Evolutionary conservation across 2,113 vertebrate species (phyloP), one percentile per base, ranked within the genome.

Genomic region (Phaethon lepturus): DNA sequence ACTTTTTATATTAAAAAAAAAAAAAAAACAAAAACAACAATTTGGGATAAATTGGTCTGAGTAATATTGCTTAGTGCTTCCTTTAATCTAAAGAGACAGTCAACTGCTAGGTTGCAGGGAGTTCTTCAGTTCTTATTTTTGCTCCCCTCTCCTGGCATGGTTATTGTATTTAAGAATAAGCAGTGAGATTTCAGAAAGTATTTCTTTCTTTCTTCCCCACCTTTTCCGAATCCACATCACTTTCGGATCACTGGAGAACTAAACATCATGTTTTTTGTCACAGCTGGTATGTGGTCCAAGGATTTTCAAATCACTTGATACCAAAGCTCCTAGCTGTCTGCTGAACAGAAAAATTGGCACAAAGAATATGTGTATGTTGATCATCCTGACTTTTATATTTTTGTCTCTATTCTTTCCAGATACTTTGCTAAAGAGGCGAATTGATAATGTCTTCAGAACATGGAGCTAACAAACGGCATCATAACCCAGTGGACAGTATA

Each of bases 401-500:
- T 66, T 38, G 14, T 76, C 20, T 31, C 7, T 81, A 0, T 47
- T 73, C 35, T 55, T 92, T 77, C 29, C 77, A 97, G 94, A 0
- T 55, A 29, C 40, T 68, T 59, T 45, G 29, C 35, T 52, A 42
- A 17, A 50, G 11, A 25, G 35, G 15, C 20, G 28, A 47, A 22
- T 64, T 55, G 22, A 19, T 10, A 23, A 98, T 97, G 97, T 42
- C 94, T 69, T 89, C 52, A 11, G 59, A 58, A 16, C 22, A 42
- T 2, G 75, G 97, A 52, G 76, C n/a, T 56, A 12, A 89, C 7
- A 94, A 97, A 23, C 98, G 98, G 24, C 98, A 98, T 12, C 99
- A 99, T 95, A 99, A 99, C 90, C 99, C 99, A 0, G 98, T 99
- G 90, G 98, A 99, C 96, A 99, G 99, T 96, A 99, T 99, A 84